Evolutionary conservation across 2,113 vertebrate genomes (phyloP).

Genomic region (Actenoides lindsayi): DNA sequence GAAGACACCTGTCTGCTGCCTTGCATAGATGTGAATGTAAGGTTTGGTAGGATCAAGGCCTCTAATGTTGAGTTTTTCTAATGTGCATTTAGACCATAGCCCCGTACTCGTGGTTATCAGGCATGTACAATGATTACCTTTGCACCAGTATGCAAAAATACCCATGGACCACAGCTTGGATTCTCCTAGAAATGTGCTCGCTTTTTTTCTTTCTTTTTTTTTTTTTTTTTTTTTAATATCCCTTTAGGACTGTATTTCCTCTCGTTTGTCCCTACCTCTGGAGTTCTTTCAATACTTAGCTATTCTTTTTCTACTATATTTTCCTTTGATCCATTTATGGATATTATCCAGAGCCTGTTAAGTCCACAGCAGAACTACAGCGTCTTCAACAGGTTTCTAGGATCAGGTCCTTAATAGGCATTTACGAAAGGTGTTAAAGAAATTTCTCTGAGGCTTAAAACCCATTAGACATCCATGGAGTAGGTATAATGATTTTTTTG

Average conservation of each 20-base stretch:
- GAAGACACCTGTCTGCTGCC: background rate
- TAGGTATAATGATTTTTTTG: background rate
- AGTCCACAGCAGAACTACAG: background rate
- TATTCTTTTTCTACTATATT: background rate
- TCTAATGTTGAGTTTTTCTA: background rate
- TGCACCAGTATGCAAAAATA: background rate
- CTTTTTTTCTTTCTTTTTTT: background rate
- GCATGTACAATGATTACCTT: background rate
- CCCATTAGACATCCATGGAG: background rate
- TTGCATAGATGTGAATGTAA: background rate
- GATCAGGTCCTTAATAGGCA: background rate
- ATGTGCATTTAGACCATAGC: background rate
- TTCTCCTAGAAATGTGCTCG: accelerated
- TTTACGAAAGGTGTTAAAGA: background rate
- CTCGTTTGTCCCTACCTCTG: background rate
- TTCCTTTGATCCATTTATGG: background rate
- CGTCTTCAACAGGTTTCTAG: background rate
- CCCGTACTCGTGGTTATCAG: background rate
- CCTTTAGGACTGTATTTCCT: background rate
- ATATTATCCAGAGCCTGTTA: background rate
- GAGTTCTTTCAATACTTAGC: background rate
- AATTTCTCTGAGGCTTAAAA: background rate
- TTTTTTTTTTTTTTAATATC: background rate
- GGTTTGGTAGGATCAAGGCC: background rate
- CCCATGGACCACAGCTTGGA: background rate